Evolutionary conservation across 2,113 vertebrate genomes (phyloP).

Genomic region (Megaceryle maxima): DNA sequence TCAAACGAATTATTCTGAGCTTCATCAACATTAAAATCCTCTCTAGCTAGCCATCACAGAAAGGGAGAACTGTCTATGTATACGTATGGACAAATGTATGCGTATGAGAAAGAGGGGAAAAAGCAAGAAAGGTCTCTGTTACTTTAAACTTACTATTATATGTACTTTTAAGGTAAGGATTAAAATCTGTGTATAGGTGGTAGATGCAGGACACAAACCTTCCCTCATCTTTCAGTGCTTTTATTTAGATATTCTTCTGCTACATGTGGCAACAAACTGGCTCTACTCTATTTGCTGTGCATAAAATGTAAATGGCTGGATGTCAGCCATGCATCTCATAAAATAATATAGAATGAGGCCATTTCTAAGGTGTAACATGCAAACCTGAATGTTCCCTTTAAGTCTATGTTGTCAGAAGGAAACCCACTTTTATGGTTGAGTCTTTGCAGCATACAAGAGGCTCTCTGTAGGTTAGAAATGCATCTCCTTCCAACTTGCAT

Average conservation of each 20-base stretch:
- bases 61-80: not conserved
- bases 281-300: not conserved
- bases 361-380: conserved; percentile 33
- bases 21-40: not conserved
- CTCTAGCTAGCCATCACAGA: not conserved
- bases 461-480: conserved; percentile 47
- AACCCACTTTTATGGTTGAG: conserved; percentile 44
- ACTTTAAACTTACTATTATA: not conserved
- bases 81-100: not conserved
- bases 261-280: not conserved
- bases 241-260: not conserved
- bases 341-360: conserved; percentile 50
- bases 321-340: conserved; percentile 6
- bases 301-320: conserved; percentile 52
- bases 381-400: conserved; percentile 60
- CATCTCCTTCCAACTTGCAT: conserved; percentile 18
- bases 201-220: not conserved
- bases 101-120: not conserved
- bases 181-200: not conserved
- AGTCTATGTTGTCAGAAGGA: conserved; percentile 63
- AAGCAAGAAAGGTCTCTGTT: not conserved
- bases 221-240: not conserved
- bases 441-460: conserved; percentile 45
- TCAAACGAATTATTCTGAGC: not conserved
- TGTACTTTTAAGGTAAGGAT: not conserved